phyloP scores from a whole-genome alignment of 2,113 vertebrate genomes.

The Vombatus ursinus region DNA sequence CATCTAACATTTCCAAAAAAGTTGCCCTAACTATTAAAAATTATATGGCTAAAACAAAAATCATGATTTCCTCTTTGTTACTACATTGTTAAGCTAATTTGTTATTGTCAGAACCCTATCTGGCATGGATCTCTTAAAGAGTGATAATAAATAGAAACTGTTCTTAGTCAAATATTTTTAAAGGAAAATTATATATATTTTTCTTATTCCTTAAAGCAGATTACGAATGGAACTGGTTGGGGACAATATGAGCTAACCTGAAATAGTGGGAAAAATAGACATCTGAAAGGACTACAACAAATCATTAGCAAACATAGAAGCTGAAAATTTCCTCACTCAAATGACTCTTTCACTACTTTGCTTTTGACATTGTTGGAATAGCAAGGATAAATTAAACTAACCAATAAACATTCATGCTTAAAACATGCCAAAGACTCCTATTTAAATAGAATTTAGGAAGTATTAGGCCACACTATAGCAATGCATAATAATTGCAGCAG shows the following conservation, averaged over 20 bases:
- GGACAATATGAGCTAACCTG: too few relatives aligned
- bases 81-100: background rate
- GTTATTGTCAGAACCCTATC: background rate
- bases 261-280: background rate
- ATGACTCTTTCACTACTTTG: background rate
- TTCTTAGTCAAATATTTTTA: background rate
- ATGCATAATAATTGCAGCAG: background rate
- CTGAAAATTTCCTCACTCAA: background rate
- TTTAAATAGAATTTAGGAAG: background rate
- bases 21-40: background rate
- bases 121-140: background rate
- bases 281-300: background rate
- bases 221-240: background rate
- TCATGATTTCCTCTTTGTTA: constrained; percentile 3
- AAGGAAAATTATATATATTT: background rate
- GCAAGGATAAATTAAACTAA: background rate
- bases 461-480: background rate
- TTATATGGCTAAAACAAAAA: background rate
- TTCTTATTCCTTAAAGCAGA: background rate
- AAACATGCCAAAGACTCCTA: background rate
- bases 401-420: background rate
- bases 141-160: background rate
- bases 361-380: background rate
- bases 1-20: background rate
- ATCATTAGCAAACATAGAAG: background rate